Evolutionary conservation across 2,113 vertebrate species (phyloP).

Genomic region (Aptenodytes forsteri): DNA sequence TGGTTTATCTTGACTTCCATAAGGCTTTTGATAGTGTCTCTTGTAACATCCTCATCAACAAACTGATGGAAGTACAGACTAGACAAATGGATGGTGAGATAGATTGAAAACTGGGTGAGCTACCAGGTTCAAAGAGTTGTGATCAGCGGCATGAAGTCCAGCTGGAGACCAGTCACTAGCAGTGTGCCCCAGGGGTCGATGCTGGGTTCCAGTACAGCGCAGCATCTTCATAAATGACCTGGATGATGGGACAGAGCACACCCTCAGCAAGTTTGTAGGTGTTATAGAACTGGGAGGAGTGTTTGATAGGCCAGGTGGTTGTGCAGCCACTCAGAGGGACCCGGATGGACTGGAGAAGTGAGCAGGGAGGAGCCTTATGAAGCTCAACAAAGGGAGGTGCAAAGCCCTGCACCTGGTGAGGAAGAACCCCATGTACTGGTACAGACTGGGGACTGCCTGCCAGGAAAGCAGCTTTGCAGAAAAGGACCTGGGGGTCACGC

Average conservation of each 20-base stretch:
- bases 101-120: not conserved
- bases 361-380: not conserved
- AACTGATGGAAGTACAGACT: not conserved
- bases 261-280: not conserved
- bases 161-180: not conserved
- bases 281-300: not conserved
- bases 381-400: not conserved
- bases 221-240: not conserved
- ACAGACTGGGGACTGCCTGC: not conserved
- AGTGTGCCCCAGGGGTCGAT: fast-evolving
- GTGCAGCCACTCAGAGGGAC: not conserved
- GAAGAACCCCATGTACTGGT: not conserved
- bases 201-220: not conserved
- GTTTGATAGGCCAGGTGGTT: not conserved
- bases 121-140: not conserved
- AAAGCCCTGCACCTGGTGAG: not conserved
- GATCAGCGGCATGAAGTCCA: not conserved
- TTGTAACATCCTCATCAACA: not conserved
- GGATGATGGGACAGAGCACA: not conserved
- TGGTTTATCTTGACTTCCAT: not conserved
- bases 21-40: not conserved
- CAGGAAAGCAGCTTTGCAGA: not conserved
- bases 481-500: not conserved
- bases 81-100: not conserved
- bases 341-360: not conserved